Base-by-base conservation (phyloP, 2,888 invertebrate species). In the Rotaria macrura region DNA sequence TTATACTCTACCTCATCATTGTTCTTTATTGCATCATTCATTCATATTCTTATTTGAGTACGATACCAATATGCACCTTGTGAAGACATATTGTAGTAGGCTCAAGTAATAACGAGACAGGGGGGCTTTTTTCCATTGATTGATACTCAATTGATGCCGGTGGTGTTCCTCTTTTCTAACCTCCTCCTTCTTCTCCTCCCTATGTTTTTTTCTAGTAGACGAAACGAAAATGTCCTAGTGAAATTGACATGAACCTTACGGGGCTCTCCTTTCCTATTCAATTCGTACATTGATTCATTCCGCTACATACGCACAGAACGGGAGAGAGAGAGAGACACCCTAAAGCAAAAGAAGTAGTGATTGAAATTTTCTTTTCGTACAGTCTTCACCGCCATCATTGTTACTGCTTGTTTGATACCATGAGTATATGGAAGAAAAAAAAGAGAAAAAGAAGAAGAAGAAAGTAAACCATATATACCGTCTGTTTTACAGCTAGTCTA, bases 1-100 rank as follows among this genome's bases (percentile, higher is more conserved):
- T 65, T 65, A 65, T 65, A 65, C 29, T 65, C 34, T 65, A 65
- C 65, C 65, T 65, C 65, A 65, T 65, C 65, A 34, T 65, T 65
- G 65, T 65, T 65, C 65, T 65, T 65, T 65, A 65, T 65, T 65
- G 65, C 65, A 65, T 65, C 65, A 65, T 65, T 65, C 65, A 65
- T 65, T 65, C 65, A 65, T 65, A 29, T 65, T 65, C 65, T 34
- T 65, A 65, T 65, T 65, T 65, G 65, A 65, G 65, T 65, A 65
- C 34, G 65, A 65, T 65, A 38, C 34, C 34, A 65, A 20, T 65
- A 38, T 65, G 34, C 34, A 65, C 34, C 34, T 34, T 20, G 34
- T 34, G 65, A 65, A 65, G 29, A 65, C 34, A 65, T 65, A 65
- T 65, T 20, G 65, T 65, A 38, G 34, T 17, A 65, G 65, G 34